A percentile compares a stretch with the other conserved stretches of the same genome.
These are phyloP conservation scores for Typhlichthys eigenmanni DNA, from an alignment of 2,797 vertebrate species.

Conservation along the genomic window DNA sequence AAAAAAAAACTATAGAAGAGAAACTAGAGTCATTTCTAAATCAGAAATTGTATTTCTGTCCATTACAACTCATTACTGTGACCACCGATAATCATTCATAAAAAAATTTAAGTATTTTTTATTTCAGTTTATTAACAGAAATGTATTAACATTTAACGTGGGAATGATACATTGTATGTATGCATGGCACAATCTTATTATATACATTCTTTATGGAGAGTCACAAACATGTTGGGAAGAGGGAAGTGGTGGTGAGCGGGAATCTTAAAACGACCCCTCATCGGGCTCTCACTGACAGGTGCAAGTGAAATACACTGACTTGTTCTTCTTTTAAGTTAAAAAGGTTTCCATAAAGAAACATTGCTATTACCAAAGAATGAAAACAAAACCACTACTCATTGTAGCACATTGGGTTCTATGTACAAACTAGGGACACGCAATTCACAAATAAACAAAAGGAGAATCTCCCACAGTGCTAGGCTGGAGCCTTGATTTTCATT, in stretches of 20 bases:
- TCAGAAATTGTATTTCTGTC: no score
- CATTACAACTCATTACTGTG: no score
- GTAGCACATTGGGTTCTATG: conserved; percentile 81
- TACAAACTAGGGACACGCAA: conserved; percentile 80
- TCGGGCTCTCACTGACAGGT: conserved; percentile 52
- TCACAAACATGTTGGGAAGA: conserved; percentile 73
- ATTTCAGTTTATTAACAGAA: conserved; percentile 86
- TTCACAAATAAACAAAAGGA: conserved; percentile 79
- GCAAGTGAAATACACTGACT: conserved; percentile 78
- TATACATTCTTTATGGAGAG: conserved; percentile 85
- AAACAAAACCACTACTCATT: conserved; percentile 81
- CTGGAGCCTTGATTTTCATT: conserved; percentile 72
- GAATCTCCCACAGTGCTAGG: conserved; percentile 84
- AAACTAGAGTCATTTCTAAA: no score
- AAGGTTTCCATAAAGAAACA: conserved; percentile 83
- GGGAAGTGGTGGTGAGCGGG: conserved; percentile 63
- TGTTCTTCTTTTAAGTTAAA: conserved; percentile 71
- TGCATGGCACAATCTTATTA: conserved; percentile 90
- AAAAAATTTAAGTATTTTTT: conserved; percentile 21
- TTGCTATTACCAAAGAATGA: conserved; percentile 80
- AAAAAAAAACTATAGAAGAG: no score
- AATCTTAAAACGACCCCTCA: conserved; percentile 77
- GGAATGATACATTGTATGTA: conserved; percentile 85
- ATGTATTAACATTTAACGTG: conserved; percentile 77
- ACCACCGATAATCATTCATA: not conserved